Percentiles rank a stretch among this genome's conserved stretches.
Evolutionary conservation across 2,888 invertebrate genomes (phyloP).

Genomic region (Tipula confusa): DNA sequence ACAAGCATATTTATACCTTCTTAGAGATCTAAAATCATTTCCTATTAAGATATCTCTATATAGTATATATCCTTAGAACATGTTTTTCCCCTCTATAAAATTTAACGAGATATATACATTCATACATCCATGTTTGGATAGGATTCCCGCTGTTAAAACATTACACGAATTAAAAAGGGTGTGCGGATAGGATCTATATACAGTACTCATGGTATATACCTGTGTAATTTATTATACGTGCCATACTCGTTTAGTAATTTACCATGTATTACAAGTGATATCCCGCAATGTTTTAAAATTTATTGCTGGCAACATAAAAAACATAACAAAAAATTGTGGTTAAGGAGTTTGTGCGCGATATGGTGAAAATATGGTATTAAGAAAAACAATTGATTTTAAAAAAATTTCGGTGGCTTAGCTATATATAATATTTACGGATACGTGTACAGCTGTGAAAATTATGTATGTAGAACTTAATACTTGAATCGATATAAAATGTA

Average conservation of each 20-base stretch:
- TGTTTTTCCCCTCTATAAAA: background rate
- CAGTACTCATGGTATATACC: background rate
- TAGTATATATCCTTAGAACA: background rate
- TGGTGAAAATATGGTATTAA: background rate
- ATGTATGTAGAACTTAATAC: too few relatives aligned
- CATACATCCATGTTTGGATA: background rate
- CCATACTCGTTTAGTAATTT: slow-evolving; percentile 20
- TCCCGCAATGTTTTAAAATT: slow-evolving; percentile 20
- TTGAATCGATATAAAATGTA: too few relatives aligned
- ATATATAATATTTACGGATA: too few relatives aligned
- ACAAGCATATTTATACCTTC: background rate
- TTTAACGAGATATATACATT: background rate
- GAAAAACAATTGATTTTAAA: background rate
- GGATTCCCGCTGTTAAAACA: background rate
- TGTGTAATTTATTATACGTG: slow-evolving; percentile 14
- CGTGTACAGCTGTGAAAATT: background rate
- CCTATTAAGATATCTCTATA: background rate
- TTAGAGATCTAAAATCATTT: background rate
- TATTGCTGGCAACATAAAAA: background rate
- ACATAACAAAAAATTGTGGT: background rate
- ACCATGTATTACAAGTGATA: slow-evolving; percentile 20
- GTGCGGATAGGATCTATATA: background rate
- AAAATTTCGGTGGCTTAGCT: background rate
- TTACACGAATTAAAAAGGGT: background rate
- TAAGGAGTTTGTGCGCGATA: background rate